phyloP scores from a whole-genome alignment of 1,140 invertebrate genomes.

The Liolophura sinensis region DNA sequence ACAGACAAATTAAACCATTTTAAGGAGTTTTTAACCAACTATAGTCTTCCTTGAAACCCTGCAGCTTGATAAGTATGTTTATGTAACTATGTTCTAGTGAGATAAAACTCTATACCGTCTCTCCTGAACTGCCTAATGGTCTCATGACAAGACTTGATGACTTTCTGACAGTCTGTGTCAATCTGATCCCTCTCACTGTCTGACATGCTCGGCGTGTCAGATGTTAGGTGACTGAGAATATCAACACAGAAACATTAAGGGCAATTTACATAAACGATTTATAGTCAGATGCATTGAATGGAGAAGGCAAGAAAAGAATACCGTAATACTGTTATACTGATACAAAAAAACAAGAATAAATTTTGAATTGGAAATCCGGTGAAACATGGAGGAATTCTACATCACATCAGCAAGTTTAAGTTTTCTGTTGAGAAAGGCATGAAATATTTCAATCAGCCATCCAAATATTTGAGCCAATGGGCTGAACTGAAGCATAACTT shows the following conservation, averaged over 20 bases:
- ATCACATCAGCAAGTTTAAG: neutral
- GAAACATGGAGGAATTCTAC: too few relatives aligned
- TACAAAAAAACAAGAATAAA: neutral
- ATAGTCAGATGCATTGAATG: neutral
- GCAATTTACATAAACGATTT: neutral
- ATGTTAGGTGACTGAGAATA: constrained; percentile 34
- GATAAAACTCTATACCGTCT: constrained; percentile 56
- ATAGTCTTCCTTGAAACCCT: neutral
- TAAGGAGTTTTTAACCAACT: neutral
- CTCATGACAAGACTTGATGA: constrained; percentile 80
- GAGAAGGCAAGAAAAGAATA: too few relatives aligned
- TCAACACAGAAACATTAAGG: too few relatives aligned
- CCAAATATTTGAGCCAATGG: too few relatives aligned
- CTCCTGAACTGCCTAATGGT: constrained; percentile 75
- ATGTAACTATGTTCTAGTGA: neutral
- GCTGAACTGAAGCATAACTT: too few relatives aligned
- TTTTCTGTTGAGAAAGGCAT: neutral
- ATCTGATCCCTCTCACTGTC: constrained; percentile 84
- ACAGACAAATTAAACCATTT: neutral
- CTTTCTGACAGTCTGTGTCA: constrained; percentile 79
- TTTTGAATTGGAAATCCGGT: neutral
- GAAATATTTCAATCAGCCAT: too few relatives aligned
- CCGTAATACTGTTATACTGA: too few relatives aligned
- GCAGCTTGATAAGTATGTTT: neutral
- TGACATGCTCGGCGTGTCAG: constrained; percentile 71